Conservation (phyloP, 2,888 invertebrate species). For the Dusona sp. region DNA sequence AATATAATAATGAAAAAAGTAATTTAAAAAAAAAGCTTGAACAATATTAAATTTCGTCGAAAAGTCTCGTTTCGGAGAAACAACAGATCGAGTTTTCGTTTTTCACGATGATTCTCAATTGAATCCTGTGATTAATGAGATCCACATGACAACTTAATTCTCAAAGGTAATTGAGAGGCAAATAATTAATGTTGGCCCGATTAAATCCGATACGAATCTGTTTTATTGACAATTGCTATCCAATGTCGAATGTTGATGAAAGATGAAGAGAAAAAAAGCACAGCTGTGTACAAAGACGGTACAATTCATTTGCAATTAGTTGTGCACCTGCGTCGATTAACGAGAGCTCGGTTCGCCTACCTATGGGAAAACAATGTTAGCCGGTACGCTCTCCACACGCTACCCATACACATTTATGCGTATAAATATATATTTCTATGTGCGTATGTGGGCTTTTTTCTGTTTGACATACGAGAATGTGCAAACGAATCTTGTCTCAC, state of each 20-base stretch:
- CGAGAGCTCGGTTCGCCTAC: constrained; percentile 10
- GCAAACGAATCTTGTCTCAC: constrained; percentile 43
- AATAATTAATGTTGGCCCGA: constrained; percentile 7
- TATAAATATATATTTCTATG: not conserved
- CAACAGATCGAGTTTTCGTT: not conserved
- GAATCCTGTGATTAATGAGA: not conserved
- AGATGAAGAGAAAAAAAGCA: constrained; percentile 9
- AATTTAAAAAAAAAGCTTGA: not conserved
- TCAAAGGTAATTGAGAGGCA: not conserved
- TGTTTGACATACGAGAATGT: not conserved
- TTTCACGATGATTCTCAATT: not conserved
- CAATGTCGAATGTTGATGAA: constrained; percentile 33
- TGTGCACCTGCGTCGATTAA: constrained; percentile 59
- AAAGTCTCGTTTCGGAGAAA: not conserved
- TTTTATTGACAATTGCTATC: constrained; percentile 17
- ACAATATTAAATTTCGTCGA: not conserved
- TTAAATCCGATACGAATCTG: constrained; percentile 49
- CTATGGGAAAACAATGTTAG: constrained; percentile 53
- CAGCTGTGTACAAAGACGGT: constrained; percentile 20
- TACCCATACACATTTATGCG: not conserved
- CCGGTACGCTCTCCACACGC: constrained; percentile 11
- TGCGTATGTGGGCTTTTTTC: not conserved
- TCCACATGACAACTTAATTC: not conserved
- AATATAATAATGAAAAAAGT: too few relatives aligned
- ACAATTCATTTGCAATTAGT: constrained; percentile 30